Base-by-base conservation (phyloP, 2,888 invertebrate genomes). In the Leptopterna dolabrata region DNA sequence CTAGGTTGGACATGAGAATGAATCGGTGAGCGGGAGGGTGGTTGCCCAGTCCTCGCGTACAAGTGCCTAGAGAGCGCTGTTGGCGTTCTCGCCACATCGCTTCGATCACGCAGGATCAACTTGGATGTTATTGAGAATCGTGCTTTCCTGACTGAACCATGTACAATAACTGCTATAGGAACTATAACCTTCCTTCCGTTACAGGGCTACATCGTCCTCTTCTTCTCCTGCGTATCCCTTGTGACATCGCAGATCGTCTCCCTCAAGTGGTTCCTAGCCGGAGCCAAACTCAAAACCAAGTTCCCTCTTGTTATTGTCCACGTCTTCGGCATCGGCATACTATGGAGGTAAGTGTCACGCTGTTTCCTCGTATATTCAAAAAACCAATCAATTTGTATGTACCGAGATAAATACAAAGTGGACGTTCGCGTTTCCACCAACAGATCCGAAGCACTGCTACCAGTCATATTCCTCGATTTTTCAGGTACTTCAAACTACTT, bases 401-500 rank as follows among this genome's bases (percentile, higher is more conserved):
- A n/a, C 55, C 14, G n/a, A 36, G 4, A 36, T 36, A 36, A 36
- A 4, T 7, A 4, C 4, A 36, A 36, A 7, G 36, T 36, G 36
- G 36, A 4, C 2, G 7, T 36, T 36, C 36, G 7, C 7, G 4
- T 36, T 7, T 2, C 36, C 36, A 36, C 36, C 36, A 7, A 2
- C 36, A 36, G 36, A 36, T 36, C n/a, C n/a, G n/a, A n/a, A 36
- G 2, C 55, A n/a, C 55, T 16, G 55, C 16, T n/a, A n/a, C 55
- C n/a, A 55, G 11, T 55, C 55, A 55, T 4, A 55, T n/a, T 14
- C 11, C 47, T 11, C n/a, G n/a, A n/a, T n/a, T n/a, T n/a, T 63
- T 63, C 63, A 86, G 86, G 63, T 97, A 97, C 91, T 96, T 97
- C 87, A 94, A 96, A 88, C 93, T 97, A 13, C 94, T 97, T 89